Evolutionary conservation across 1,140 invertebrate genomes (phyloP).

Genomic region (Ylistrum balloti): DNA sequence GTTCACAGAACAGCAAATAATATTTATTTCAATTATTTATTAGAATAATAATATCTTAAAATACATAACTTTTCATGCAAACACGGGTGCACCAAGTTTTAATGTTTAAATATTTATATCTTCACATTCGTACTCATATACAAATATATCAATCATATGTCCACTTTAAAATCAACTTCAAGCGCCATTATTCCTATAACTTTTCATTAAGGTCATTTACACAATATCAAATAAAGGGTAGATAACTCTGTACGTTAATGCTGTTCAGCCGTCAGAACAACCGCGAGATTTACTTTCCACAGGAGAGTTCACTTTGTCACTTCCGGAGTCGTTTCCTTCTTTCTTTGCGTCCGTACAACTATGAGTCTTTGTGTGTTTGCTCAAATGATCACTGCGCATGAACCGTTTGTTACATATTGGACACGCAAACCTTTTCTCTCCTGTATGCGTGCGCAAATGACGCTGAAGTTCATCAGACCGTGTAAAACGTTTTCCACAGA

Average conservation of each 20-base stretch:
- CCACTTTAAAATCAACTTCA: not conserved
- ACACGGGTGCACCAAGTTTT: constrained; percentile 10
- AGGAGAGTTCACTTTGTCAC: constrained; percentile 64
- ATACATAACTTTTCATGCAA: constrained; percentile 20
- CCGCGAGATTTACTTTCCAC: not conserved
- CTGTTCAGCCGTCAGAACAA: not conserved
- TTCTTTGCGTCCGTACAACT: constrained; percentile 69
- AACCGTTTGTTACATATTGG: constrained; percentile 93
- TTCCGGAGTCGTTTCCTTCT: constrained; percentile 68
- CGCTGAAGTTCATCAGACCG: constrained; percentile 96
- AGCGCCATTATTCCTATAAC: not conserved
- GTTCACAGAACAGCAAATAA: not conserved
- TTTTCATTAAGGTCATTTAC: not conserved
- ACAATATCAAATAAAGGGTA: not conserved
- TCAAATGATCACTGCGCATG: constrained; percentile 89
- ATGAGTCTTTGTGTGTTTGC: constrained; percentile 82
- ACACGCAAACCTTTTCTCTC: constrained; percentile 97
- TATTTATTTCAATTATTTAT: not conserved
- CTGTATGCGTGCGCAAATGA: constrained; percentile 94
- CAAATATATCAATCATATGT: not conserved
- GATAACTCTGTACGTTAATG: not conserved
- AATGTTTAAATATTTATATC: not conserved
- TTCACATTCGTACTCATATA: not conserved
- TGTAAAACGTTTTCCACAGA: constrained; percentile 95
- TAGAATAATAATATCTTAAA: not conserved